Evolutionary conservation across 2,113 vertebrate genomes (phyloP).

Genomic region (Callaeas wilsoni): DNA sequence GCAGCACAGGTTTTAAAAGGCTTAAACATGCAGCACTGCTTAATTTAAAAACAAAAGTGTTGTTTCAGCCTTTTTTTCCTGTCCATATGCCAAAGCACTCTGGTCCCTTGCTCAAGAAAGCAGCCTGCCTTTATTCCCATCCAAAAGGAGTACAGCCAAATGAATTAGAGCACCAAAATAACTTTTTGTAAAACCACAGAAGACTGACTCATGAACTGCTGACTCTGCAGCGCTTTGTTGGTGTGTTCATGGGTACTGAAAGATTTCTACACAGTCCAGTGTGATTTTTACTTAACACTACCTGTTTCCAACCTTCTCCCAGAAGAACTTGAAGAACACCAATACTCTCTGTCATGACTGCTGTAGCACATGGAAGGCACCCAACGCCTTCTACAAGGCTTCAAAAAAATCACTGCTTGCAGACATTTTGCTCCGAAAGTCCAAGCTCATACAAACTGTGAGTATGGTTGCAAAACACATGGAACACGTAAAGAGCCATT

Average conservation of each 20-base stretch:
- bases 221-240: neutral
- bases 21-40: neutral
- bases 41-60: conserved; percentile 5
- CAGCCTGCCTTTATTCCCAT: conserved; percentile 7
- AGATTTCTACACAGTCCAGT: neutral
- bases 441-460: neutral
- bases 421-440: neutral
- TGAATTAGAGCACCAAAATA: conserved; percentile 9
- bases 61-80: conserved; percentile 20
- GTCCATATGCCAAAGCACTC: neutral
- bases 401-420: neutral
- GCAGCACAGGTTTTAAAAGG: neutral
- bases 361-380: neutral
- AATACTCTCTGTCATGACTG: rapidly evolving
- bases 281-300: neutral
- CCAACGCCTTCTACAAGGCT: rapidly evolving
- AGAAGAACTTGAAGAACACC: neutral
- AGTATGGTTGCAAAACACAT: rapidly evolving
- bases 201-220: conserved; percentile 33
- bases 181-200: neutral
- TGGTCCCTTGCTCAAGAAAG: neutral
- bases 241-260: neutral
- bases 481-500: rapidly evolving
- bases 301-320: neutral
- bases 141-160: conserved; percentile 32